Evolutionary conservation across 2,113 vertebrate species (phyloP), one percentile per base, ranked within the genome.

Genomic region (Lepisosteus oculatus): DNA sequence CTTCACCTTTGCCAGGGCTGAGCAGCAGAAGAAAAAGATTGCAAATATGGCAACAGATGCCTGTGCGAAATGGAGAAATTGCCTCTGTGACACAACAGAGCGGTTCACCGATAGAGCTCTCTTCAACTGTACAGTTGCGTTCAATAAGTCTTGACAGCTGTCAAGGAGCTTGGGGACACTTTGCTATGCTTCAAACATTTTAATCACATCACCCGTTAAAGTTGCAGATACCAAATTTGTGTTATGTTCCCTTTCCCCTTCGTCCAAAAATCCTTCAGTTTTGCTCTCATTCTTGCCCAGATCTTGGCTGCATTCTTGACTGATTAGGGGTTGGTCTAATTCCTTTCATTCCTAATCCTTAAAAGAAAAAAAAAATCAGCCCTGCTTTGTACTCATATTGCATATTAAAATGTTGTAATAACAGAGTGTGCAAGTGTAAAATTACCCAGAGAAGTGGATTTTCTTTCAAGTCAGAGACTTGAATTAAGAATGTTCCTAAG

Each of bases 121-220:
- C 80, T 78, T 85, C 78, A 81, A 80, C 81, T 83, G 79, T 83
- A 74, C 51, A 84, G 78, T 69, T 78, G 71, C 57, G 74, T 85
- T 94, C 89, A 86, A 80, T 85, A 83, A 82, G 85, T 80, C 66
- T 77, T 78, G 81, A 82, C 89, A 90, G 91, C 90, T 92, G 90
- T 89, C 90, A 84, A 71, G 81, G 88, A 86, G 88, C 89, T 83
- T 14, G 0, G 84, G 86, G 87, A 89, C 75, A 55, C 70, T 77
- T 84, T 59, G 81, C 75, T 83, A 84, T 69, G 79, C 82, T 77
- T 77, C 80, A 79, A 85, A 88, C 84, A 86, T 88, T 89, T 88
- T 88, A 89, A 89, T 92, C 90, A 77, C 82, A 77, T 79, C 83
- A 83, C 78, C 79, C 65, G 17, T 69, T 78, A 79, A 85, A 89